phyloP scores from a whole-genome alignment of 2,888 invertebrate species.

The Andricus curvator region DNA sequence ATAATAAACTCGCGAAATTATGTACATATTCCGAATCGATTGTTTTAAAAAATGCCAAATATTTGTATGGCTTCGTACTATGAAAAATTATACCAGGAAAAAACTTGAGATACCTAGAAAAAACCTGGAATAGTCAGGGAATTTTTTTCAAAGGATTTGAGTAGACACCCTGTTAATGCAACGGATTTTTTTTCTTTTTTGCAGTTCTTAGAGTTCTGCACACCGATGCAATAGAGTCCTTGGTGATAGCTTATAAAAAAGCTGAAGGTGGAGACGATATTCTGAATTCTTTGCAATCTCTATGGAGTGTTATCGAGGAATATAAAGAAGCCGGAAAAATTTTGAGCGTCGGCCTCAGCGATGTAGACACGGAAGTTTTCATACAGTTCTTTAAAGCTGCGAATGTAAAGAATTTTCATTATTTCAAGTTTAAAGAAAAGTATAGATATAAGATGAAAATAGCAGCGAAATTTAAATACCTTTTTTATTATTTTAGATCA shows the following conservation, averaged over 20 bases:
- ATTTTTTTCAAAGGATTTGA: too few relatives aligned
- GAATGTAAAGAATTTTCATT: constrained; percentile 75
- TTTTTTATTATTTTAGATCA: constrained; percentile 79
- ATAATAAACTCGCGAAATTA: too few relatives aligned
- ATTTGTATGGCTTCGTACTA: too few relatives aligned
- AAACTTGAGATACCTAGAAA: too few relatives aligned
- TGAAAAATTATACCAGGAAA: too few relatives aligned
- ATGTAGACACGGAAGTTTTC: constrained; percentile 91
- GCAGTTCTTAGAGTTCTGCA: constrained; percentile 86
- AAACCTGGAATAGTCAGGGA: too few relatives aligned
- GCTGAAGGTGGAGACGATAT: constrained; percentile 65
- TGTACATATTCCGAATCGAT: too few relatives aligned
- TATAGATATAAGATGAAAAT: constrained; percentile 35
- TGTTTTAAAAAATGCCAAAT: too few relatives aligned
- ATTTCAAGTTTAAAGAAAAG: constrained; percentile 2
- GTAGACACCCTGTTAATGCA: too few relatives aligned
- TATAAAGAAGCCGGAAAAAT: constrained; percentile 84
- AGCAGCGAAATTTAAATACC: constrained; percentile 27
- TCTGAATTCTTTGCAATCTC: constrained; percentile 81
- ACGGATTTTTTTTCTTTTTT: constrained; percentile 64
- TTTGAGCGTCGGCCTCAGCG: constrained; percentile 87
- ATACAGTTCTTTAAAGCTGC: constrained; percentile 88
- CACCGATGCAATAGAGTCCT: constrained; percentile 88
- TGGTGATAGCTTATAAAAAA: constrained; percentile 89
- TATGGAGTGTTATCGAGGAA: constrained; percentile 89